Evolutionary conservation across 2,797 vertebrate species (phyloP), one percentile per base, ranked within the genome.

Genomic region (Denticeps clupeoides): DNA sequence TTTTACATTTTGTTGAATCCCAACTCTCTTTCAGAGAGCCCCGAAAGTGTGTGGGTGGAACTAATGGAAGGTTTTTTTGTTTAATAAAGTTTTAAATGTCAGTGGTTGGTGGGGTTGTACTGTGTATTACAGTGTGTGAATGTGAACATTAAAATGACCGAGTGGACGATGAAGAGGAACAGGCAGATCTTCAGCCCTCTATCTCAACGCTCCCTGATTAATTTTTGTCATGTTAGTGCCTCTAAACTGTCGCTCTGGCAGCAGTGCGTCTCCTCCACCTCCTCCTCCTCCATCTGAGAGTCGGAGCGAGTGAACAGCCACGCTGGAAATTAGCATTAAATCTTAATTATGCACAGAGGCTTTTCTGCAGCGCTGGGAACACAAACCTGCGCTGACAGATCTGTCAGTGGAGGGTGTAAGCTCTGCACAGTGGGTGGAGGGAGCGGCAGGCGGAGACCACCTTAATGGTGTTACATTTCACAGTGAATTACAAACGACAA

Each of bases 171-270:
- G n/a, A n/a, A n/a, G n/a, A n/a, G n/a, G n/a, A n/a, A n/a, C n/a
- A n/a, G n/a, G 78, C 72, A 56, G 63, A 48, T 58, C 45, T 61
- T 60, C 63, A 23, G 49, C 26, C 37, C 32, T 53, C 33, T 48
- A 62, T 43, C 23, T 13, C 55, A 8, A 59, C 61, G 49, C 59
- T 31, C 49, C 41, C 57, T 5, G 16, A 2, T 33, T 16, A 18
- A 7, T 33, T 37, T 33, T 18, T 3, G n/a, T 33, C 33, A 37
- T 33, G 37, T 37, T 37, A 37, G 37, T 37, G 37, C 33, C 33
- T 37, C 7, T 37, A 37, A 19, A 37, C 8, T 18, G 33, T 37
- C 8, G 9, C 37, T 19, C 37, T 15, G 33, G 16, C 33, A 37
- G 15, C 33, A 51, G 4, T 46, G 28, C 18, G 21, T n/a, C n/a